These are phyloP conservation scores for Eubasilissa regina DNA, from an alignment of 1,140 invertebrate genomes.

Conservation along the genomic window DNA sequence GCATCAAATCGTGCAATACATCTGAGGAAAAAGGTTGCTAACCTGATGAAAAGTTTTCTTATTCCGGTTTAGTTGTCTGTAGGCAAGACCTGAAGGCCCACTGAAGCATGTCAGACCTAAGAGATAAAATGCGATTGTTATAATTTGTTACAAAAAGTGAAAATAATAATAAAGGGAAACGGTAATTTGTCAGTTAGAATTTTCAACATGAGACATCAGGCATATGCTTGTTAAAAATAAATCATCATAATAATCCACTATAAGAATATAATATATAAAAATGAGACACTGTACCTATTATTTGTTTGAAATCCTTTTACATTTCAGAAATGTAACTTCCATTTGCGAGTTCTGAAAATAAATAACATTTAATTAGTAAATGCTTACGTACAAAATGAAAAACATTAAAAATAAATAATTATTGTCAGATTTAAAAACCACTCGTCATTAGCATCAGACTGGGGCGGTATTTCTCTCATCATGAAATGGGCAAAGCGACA, in stretches of 20 bases:
- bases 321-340: no score
- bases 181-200: neutral
- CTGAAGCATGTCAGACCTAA: neutral
- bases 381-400: no score
- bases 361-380: no score
- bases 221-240: conserved; percentile 50
- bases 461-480: conserved; percentile 52
- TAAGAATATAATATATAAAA: conserved; percentile 2
- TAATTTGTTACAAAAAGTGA: neutral
- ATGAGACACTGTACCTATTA: neutral
- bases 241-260: conserved; percentile 37
- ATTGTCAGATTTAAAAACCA: conserved; percentile 42
- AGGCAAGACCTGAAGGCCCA: neutral
- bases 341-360: no score
- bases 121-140: neutral
- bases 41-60: no score
- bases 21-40: no score
- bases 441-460: conserved; percentile 47
- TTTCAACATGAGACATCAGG: conserved; percentile 42
- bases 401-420: neutral
- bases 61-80: no score
- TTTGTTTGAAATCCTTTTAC: neutral
- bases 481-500: conserved; percentile 5
- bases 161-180: neutral
- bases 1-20: no score